Conservation (phyloP, 2,888 invertebrate genomes). For the Blomia tropicalis region DNA sequence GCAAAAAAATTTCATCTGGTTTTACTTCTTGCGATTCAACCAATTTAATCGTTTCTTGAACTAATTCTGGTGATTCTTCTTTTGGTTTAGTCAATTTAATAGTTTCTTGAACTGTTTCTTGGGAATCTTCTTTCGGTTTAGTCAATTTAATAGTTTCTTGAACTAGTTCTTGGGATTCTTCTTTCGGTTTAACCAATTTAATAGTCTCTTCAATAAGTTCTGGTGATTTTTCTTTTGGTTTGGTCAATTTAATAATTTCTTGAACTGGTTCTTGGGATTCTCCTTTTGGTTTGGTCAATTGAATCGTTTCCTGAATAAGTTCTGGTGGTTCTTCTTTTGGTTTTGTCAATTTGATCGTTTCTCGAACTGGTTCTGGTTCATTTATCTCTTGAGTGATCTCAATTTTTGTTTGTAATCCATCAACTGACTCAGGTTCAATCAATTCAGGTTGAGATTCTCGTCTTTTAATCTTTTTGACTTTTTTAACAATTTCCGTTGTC, state of each 20-base stretch:
- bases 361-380: too few species aligned
- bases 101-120: background rate
- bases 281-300: background rate
- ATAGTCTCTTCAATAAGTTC: background rate
- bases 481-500: background rate
- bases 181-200: background rate
- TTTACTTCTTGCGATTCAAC: background rate
- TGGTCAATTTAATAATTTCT: background rate
- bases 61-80: background rate
- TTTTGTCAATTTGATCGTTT: too few species aligned
- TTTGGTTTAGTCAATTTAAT: conserved; percentile 6
- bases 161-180: background rate
- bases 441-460: background rate
- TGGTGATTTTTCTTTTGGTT: background rate
- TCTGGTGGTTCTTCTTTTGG: conserved; percentile 8
- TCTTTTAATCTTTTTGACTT: background rate
- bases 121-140: conserved; percentile 16
- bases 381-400: too few species aligned
- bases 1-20: too few species aligned
- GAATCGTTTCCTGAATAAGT: background rate
- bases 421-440: background rate
- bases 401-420: too few species aligned
- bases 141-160: conserved; percentile 6
- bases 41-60: too few species aligned
- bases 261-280: background rate